Evolutionary conservation across 2,888 invertebrate genomes (phyloP), one percentile per base, ranked within the genome.

Genomic region (Diarsia mendica): DNA sequence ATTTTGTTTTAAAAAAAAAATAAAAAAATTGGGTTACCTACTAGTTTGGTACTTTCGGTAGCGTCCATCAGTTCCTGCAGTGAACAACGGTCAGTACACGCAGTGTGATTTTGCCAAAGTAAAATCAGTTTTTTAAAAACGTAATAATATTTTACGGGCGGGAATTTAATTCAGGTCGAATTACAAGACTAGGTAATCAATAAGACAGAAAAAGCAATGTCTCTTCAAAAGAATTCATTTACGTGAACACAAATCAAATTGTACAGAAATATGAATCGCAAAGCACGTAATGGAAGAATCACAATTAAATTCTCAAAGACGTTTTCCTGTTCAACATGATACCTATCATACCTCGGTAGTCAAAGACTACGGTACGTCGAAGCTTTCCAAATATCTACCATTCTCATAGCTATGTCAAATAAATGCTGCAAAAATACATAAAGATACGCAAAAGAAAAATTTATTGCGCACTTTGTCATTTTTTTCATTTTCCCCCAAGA

Each of bases 381-480:
- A 67, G 72, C 48, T 75, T 67, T 70, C 53, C 33, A 77, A 74
- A 83, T 69, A 28, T 66, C 20, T 66, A 48, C 39, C 60, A 44
- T 63, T 63, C 11, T 63, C 63, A 60, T 77, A 64, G 44, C 60
- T 60, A 44, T 69, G 77, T 58, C 85, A 82, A 72, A 77, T 67
- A 80, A 66, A 84, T 72, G 73, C 61, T 53, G 51, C 28, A 33
- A 53, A 67, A 69, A 64, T 23, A 84, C 58, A 72, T 75, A 67
- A 64, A 68, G 44, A 71, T 68, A 80, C 20, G 61, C 9, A n/a
- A 49, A 46, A 51, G 46, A 70, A 74, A 77, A 65, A 65, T 51
- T n/a, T 71, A 74, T 84, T 49, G 51, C 48, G 44, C 48, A 81
- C 46, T 84, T 75, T 67, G 23, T 81, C 58, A 44, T 73, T 72